These are phyloP conservation scores for Picathartes gymnocephalus DNA, from an alignment of 2,113 vertebrate genomes.

Conservation along the genomic window DNA sequence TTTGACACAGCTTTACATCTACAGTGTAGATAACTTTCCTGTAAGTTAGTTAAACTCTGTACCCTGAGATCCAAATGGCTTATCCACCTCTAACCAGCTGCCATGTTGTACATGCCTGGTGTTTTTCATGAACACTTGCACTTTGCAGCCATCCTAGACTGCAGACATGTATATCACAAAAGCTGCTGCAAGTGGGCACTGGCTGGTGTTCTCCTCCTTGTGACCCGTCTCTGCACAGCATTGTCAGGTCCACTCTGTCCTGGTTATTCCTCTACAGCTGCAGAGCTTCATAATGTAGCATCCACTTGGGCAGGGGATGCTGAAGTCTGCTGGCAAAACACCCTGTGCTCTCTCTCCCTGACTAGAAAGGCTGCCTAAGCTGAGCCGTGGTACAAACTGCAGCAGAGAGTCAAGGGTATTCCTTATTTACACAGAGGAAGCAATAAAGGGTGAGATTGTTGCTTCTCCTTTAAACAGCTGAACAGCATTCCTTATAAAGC, in stretches of 20 bases:
- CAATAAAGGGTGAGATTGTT: not conserved
- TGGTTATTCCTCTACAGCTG: not conserved
- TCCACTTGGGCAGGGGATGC: not conserved
- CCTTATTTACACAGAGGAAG: not conserved
- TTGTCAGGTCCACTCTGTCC: not conserved
- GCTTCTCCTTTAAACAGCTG: not conserved
- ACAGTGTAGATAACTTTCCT: not conserved
- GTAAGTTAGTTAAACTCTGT: not conserved
- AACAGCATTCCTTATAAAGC: not conserved
- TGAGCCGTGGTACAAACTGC: not conserved
- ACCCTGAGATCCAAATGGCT: not conserved
- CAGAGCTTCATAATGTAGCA: not conserved
- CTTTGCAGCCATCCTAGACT: not conserved
- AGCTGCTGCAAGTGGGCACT: not conserved
- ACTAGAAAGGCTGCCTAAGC: not conserved
- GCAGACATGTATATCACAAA: not conserved
- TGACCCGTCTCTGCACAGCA: rapidly evolving
- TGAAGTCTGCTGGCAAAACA: not conserved
- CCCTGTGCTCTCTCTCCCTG: not conserved
- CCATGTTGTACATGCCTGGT: not conserved
- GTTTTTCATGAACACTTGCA: not conserved
- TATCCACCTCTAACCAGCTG: not conserved
- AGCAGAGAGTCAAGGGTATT: not conserved
- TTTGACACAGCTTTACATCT: not conserved
- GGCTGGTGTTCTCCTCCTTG: not conserved